A percentile compares a stretch with the other conserved stretches of the same genome.
Evolutionary conservation across 2,888 invertebrate genomes (phyloP).

Genomic region (Glaucopsyche alexis): DNA sequence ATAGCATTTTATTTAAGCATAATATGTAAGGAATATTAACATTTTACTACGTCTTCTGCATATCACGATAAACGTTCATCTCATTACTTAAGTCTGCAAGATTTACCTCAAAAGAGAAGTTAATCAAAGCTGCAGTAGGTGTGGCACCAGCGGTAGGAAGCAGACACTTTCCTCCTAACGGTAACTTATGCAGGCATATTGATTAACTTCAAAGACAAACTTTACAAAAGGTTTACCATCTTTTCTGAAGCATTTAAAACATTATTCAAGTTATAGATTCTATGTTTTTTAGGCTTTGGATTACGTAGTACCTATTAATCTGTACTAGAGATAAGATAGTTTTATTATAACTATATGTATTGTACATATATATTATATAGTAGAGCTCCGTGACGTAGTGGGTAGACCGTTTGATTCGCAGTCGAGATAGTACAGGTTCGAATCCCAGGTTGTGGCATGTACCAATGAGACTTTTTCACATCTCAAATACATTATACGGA

Average conservation of each 20-base stretch:
- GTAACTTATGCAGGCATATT: conserved; percentile 37
- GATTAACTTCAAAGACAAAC: conserved; percentile 22
- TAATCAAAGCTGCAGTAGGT: conserved; percentile 22
- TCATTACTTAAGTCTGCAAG: conserved; percentile 17
- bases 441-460: no score
- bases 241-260: not conserved
- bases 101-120: conserved; percentile 18
- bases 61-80: not conserved
- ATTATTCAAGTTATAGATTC: not conserved
- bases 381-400: no score
- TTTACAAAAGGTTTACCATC: not conserved
- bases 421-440: no score
- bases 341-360: no score
- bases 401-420: no score
- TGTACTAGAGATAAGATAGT: no score
- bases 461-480: no score
- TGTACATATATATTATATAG: no score
- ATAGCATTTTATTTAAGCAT: no score
- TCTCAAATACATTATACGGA: no score
- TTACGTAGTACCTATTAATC: not conserved
- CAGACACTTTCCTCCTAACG: conserved; percentile 38
- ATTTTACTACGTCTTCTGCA: no score
- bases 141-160: not conserved
- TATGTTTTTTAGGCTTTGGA: not conserved
- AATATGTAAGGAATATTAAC: no score